Evolutionary conservation across 1,140 invertebrate genomes (phyloP).

Genomic region (Oryctes rhinoceros): DNA sequence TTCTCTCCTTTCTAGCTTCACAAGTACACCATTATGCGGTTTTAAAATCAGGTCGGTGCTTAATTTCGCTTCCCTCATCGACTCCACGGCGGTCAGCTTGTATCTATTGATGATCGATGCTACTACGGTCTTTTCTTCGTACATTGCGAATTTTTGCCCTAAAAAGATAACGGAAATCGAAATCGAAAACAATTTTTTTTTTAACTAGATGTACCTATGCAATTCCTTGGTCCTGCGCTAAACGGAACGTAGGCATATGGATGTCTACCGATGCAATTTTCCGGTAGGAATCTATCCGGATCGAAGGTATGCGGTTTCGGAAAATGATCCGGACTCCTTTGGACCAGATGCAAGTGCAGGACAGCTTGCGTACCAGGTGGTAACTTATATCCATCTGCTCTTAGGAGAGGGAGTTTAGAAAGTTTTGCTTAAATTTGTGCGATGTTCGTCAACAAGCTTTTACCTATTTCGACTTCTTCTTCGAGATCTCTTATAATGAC

Average conservation of each 20-base stretch:
- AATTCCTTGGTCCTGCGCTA: constrained; percentile 27
- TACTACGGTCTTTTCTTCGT: not conserved
- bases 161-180: not conserved
- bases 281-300: constrained; percentile 73
- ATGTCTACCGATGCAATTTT: constrained; percentile 62
- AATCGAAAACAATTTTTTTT: constrained; percentile 63
- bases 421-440: not conserved
- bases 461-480: constrained; percentile 60
- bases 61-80: not conserved
- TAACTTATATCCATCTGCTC: constrained; percentile 20
- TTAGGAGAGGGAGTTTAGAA: not conserved
- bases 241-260: constrained; percentile 56
- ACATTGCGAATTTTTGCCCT: constrained; percentile 27
- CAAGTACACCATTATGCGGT: not conserved
- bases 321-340: constrained; percentile 64
- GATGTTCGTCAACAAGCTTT: not conserved
- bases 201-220: constrained; percentile 62
- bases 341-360: constrained; percentile 55
- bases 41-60: not conserved
- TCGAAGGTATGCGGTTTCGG: constrained; percentile 73
- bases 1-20: not conserved
- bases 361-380: constrained; percentile 43
- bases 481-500: constrained; percentile 60
- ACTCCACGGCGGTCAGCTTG: not conserved
- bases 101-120: not conserved